Percentiles rank a stretch among this genome's conserved stretches.
phyloP scores from a whole-genome alignment of 2,888 invertebrate genomes.

The Mesochorus sp. region DNA sequence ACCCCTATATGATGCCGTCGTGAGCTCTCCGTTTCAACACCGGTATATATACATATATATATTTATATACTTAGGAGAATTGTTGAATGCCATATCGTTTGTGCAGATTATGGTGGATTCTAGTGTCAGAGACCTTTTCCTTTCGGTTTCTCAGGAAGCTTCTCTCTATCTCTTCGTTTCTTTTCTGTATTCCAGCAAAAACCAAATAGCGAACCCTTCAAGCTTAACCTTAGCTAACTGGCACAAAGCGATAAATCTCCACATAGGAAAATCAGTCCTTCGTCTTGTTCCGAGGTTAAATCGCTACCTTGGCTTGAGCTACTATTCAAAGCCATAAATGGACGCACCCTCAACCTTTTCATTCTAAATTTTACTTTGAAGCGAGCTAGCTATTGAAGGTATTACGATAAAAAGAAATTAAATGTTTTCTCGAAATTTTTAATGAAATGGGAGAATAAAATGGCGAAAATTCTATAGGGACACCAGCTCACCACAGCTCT shows the following conservation, averaged over 20 bases:
- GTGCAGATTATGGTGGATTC: constrained; percentile 14
- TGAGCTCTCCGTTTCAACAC: not conserved
- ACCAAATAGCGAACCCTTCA: constrained; percentile 40
- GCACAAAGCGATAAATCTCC: constrained; percentile 61
- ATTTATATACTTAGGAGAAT: too few species aligned
- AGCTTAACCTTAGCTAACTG: constrained; percentile 58
- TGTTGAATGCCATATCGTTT: constrained; percentile 18
- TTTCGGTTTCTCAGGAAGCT: not conserved
- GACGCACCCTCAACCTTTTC: not conserved
- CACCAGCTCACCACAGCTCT: not conserved
- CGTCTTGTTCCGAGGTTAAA: constrained; percentile 55
- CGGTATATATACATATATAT: too few species aligned
- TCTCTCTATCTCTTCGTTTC: constrained; percentile 2
- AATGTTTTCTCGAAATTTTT: not conserved
- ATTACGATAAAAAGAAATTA: too few species aligned
- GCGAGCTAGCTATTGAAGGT: too few species aligned
- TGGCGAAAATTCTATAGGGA: too few species aligned
- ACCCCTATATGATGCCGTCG: constrained; percentile 16
- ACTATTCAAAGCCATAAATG: constrained; percentile 21
- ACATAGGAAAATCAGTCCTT: constrained; percentile 62
- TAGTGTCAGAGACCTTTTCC: constrained; percentile 20
- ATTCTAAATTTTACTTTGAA: too few species aligned
- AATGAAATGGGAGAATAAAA: not conserved
- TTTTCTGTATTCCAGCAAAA: constrained; percentile 6
- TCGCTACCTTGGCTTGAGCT: constrained; percentile 41